These are phyloP conservation scores for Gambusia holbrooki DNA, from an alignment of 2,113 vertebrate species.

Conservation along the genomic window DNA sequence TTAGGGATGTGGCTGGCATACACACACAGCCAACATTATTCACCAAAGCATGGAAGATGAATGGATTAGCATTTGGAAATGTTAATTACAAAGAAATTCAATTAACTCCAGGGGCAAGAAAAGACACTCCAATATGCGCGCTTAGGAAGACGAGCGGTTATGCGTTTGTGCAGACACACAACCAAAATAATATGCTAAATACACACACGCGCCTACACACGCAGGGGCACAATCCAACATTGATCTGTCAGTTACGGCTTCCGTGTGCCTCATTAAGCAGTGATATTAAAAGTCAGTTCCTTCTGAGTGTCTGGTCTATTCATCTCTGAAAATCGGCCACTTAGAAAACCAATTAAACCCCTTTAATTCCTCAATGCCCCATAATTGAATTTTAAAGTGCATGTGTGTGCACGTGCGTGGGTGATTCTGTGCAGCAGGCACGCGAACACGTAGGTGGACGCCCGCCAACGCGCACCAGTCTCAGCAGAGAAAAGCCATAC, in stretches of 20 bases:
- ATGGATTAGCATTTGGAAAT: conserved; percentile 78
- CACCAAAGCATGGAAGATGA: conserved; percentile 71
- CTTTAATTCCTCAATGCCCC: conserved; percentile 78
- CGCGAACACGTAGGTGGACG: conserved; percentile 20
- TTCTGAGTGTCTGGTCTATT: conserved; percentile 71
- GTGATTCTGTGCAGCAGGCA: conserved; percentile 1
- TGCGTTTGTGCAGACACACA: conserved; percentile 54
- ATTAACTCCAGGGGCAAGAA: conserved; percentile 70
- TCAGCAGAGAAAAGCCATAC: conserved; percentile 38
- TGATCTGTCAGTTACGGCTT: conserved; percentile 68
- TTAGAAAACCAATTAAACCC: conserved; percentile 83
- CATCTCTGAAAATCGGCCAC: conserved; percentile 77
- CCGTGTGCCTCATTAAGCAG: conserved; percentile 75
- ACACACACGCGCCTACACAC: conserved; percentile 10
- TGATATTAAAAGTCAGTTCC: conserved; percentile 76
- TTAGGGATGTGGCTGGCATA: conserved; percentile 67
- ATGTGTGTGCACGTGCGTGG: conserved; percentile 6
- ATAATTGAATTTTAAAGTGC: conserved; percentile 78
- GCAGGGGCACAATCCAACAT: conserved; percentile 64
- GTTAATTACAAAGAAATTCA: conserved; percentile 80
- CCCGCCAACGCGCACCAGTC: conserved; percentile 19
- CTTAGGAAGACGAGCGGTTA: conserved; percentile 41
- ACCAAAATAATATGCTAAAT: conserved; percentile 2
- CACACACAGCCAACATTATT: conserved; percentile 44
- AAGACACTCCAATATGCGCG: conserved; percentile 47